phyloP scores from a whole-genome alignment of 2,797 vertebrate genomes.

The Morelia viridis region DNA sequence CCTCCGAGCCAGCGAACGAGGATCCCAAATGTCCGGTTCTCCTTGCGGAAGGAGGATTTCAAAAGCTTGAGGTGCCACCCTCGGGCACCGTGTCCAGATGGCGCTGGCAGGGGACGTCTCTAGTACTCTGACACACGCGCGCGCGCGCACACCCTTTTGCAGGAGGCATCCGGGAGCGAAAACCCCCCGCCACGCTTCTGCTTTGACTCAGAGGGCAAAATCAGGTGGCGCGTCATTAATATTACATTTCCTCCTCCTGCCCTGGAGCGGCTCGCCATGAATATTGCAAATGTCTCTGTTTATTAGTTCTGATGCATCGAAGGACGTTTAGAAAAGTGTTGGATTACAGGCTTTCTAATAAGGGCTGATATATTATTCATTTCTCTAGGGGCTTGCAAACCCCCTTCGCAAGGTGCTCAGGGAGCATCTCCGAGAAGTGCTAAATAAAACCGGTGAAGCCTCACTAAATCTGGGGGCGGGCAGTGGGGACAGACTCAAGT shows the following conservation, averaged over 20 bases:
- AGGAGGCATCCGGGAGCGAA: not conserved
- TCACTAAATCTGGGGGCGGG: not conserved
- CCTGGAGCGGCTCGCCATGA: slow-evolving; percentile 16
- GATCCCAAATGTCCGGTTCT: not conserved
- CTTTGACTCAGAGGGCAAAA: not conserved
- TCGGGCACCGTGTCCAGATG: not conserved
- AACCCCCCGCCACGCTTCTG: not conserved
- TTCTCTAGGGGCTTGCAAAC: not conserved
- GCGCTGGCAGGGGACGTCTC: not conserved
- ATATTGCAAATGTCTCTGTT: slow-evolving; percentile 45
- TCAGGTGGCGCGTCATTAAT: slow-evolving; percentile 25
- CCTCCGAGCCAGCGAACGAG: not conserved
- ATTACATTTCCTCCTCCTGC: slow-evolving; percentile 19
- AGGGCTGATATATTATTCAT: slow-evolving; percentile 29
- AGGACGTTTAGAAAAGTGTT: slow-evolving; percentile 22
- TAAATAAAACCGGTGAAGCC: not conserved
- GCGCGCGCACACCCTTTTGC: not conserved
- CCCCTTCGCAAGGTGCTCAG: not conserved
- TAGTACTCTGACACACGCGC: no score
- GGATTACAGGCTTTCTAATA: slow-evolving; percentile 24
- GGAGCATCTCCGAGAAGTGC: not conserved
- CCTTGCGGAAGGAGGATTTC: not conserved
- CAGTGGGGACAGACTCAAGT: not conserved
- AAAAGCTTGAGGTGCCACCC: not conserved
- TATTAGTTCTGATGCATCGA: slow-evolving; percentile 5